phyloP scores from a whole-genome alignment of 2,888 invertebrate species.

The Xylophagus ater region DNA sequence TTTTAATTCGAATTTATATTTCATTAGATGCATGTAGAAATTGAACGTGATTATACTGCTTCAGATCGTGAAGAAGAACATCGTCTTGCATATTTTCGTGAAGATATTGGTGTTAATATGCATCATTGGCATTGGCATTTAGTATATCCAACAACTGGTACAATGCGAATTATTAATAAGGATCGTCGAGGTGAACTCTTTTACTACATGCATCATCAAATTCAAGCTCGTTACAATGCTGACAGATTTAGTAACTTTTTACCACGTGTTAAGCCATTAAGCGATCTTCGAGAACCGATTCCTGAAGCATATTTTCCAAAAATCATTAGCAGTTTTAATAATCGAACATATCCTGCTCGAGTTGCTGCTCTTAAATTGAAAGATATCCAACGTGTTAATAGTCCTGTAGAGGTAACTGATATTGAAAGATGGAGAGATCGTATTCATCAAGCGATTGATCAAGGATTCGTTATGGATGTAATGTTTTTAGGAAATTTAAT shows the following conservation, averaged over 20 bases:
- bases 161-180: conserved; percentile 54
- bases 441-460: conserved; percentile 61
- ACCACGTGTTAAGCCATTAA: conserved; percentile 50
- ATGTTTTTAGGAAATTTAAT: conserved; percentile 20
- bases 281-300: conserved; percentile 57
- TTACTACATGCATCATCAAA: conserved; percentile 61
- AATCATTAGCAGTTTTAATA: conserved; percentile 53
- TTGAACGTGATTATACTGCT: conserved; percentile 65
- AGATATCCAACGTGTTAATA: conserved; percentile 55
- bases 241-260: conserved; percentile 67
- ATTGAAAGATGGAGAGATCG: conserved; percentile 65
- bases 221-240: conserved; percentile 52
- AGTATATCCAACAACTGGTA: conserved; percentile 64
- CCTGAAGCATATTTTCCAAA: conserved; percentile 73
- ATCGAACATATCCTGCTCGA: conserved; percentile 63
- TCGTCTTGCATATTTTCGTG: conserved; percentile 70
- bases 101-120: too few relatives aligned
- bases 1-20: background rate
- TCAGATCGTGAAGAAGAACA: conserved; percentile 65
- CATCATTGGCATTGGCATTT: too few relatives aligned
- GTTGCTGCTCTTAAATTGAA: conserved; percentile 47
- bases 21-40: conserved; percentile 45
- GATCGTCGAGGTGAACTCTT: conserved; percentile 62
- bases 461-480: conserved; percentile 51
- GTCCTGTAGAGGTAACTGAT: conserved; percentile 45